phyloP scores from a whole-genome alignment of 2,888 invertebrate species.

The Drosophila neonasuta region DNA sequence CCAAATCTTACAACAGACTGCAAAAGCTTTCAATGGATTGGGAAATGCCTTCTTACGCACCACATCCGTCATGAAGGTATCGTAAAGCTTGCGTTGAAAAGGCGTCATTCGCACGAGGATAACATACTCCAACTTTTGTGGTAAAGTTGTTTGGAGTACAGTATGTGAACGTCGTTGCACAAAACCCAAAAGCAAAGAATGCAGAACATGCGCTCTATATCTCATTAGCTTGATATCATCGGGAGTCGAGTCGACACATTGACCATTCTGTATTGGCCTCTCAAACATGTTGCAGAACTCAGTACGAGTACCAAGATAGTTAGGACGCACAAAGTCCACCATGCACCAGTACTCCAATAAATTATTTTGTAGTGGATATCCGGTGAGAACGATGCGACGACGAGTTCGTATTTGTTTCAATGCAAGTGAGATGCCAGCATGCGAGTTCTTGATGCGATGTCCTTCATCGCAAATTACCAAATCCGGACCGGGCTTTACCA shows the following conservation, averaged over 20 bases:
- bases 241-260: slow-evolving; percentile 97
- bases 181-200: slow-evolving; percentile 96
- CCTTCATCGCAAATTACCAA: slow-evolving; percentile 98
- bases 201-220: slow-evolving; percentile 96
- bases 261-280: slow-evolving; percentile 98
- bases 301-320: slow-evolving; percentile 97
- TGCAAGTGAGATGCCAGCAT: slow-evolving; percentile 97
- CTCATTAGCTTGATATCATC: slow-evolving; percentile 96
- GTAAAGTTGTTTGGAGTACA: slow-evolving; percentile 94
- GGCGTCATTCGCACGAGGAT: slow-evolving; percentile 94
- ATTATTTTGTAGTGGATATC: slow-evolving; percentile 99
- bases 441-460: slow-evolving; percentile 98
- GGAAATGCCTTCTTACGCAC: slow-evolving; percentile 92
- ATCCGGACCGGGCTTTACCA: slow-evolving; percentile 96
- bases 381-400: slow-evolving; percentile 96
- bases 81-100: slow-evolving; percentile 94
- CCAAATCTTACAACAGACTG: slow-evolving; percentile 99
- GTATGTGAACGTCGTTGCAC: slow-evolving; percentile 97
- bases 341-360: slow-evolving; percentile 98
- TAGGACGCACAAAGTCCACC: slow-evolving; percentile 99
- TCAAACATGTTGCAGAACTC: slow-evolving; percentile 99
- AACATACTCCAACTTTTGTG: slow-evolving; percentile 97
- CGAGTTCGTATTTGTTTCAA: slow-evolving; percentile 97
- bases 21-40: slow-evolving; percentile 98
- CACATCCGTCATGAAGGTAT: slow-evolving; percentile 96